These are phyloP conservation scores for Microcebus jonahi DNA, from an alignment of 2,113 vertebrate genomes.

Conservation along the genomic window DNA sequence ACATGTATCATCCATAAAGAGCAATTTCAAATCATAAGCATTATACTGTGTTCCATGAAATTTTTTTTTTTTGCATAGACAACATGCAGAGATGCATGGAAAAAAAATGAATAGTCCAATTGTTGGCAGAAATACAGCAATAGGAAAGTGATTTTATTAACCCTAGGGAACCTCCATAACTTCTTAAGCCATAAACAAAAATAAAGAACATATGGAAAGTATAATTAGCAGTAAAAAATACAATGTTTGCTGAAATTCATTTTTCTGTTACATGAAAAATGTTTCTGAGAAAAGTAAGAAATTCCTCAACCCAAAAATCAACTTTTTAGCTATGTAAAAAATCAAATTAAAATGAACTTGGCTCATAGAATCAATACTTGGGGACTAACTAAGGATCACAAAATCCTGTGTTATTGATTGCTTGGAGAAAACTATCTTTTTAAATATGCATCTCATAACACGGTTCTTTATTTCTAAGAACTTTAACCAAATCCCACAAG, in stretches of 20 bases:
- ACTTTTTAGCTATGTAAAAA: slow-evolving; percentile 64
- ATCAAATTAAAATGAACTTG: slow-evolving; percentile 84
- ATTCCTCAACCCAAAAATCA: slow-evolving; percentile 43
- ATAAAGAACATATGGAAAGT: slow-evolving; percentile 62
- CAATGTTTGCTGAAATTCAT: slow-evolving; percentile 10
- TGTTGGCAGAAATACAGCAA: slow-evolving; percentile 54
- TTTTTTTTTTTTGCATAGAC: slow-evolving; percentile 69
- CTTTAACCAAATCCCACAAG: slow-evolving; percentile 64
- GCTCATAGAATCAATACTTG: slow-evolving; percentile 77
- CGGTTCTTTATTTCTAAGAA: slow-evolving; percentile 74
- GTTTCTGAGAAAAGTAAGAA: neutral
- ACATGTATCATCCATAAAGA: neutral
- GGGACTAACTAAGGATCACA: slow-evolving; percentile 81
- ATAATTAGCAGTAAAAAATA: slow-evolving; percentile 52
- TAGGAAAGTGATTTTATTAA: slow-evolving; percentile 70
- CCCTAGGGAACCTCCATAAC: slow-evolving; percentile 52
- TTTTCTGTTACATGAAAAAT: neutral
- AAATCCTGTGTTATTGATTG: slow-evolving; percentile 82
- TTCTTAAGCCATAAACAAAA: slow-evolving; percentile 73
- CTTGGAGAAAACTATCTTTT: slow-evolving; percentile 57
- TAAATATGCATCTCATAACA: slow-evolving; percentile 65
- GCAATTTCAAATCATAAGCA: neutral
- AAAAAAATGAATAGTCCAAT: slow-evolving; percentile 73
- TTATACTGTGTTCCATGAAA: slow-evolving; percentile 56
- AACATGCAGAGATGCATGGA: slow-evolving; percentile 69